Base-by-base conservation (phyloP, 2,113 vertebrate genomes). In the Eurystomus gularis region DNA sequence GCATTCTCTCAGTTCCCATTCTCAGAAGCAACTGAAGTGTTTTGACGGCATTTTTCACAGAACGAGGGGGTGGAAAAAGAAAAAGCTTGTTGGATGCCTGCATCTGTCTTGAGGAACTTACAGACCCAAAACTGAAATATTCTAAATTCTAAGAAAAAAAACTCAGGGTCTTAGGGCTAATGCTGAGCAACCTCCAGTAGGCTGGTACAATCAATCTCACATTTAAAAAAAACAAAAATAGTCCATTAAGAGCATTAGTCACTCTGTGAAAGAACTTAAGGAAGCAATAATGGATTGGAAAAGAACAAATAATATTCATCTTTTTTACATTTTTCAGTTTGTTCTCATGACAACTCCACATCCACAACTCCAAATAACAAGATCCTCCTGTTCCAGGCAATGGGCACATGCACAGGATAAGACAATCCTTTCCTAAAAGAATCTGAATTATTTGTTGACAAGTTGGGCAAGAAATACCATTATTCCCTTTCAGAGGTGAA, bases 41-140 rank as follows among this genome's bases (percentile, higher is more conserved):
- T 95, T 93, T 88, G 79, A 88, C 84, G 69, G 71, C 62, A 57
- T 94, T 96, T 92, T 87, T 85, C 84, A 94, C 21, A 87, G 70
- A 91, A 91, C 0, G 7, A 95, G 89, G 86, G 35, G 84, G 89
- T 87, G 84, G 93, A 40, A 93, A 35, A 87, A 93, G 81, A 91
- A 87, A 70, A 83, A 75, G 40, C 57, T 76, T 79, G n/a, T 93
- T 77, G 90, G 75, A 75, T 55, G 35, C 37, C 76, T 82, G 48
- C 60, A 95, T 93, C 48, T 85, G 66, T 40, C 91, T 85, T 58
- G 25, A 95, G 28, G 51, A 92, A 75, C 17, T 71, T 68, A 13
- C 17, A 93, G 65, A 92, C 18, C 60, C 44, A 72, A 69, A 64
- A 3, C 17, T 31, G 66, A 85, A 90, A 71, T 68, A 65, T 33